Base-by-base conservation (phyloP, 1,140 invertebrate genomes). In the Drosophila nannoptera region DNA sequence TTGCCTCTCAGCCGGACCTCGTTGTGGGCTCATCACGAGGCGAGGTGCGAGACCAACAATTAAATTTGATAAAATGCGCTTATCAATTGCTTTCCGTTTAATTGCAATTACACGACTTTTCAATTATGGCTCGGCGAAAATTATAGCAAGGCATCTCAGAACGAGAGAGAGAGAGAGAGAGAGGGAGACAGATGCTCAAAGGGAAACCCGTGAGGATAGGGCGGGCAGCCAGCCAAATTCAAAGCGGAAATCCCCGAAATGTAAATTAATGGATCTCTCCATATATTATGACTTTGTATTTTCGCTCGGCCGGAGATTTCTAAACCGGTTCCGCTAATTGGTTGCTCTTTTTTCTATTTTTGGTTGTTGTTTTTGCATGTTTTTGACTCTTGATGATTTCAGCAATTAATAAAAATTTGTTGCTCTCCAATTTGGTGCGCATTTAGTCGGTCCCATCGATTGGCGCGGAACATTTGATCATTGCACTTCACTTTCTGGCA, bases 221-320 rank as follows among this genome's bases (percentile, higher is more conserved):
- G 22, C 22, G 22, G 3, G 22, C 22, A 59, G 40, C 35, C 66
- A 54, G 22, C 42, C 43, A 35, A 62, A 78, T 75, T 54, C 65
- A 56, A 59, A 70, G 54, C 76, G 78, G 78, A 82, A 82, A 84
- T 69, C 60, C 80, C 80, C 80, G 33, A 86, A 84, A 84, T 84
- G 80, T 80, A 86, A 84, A 84, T 86, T 80, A 84, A 84, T 84
- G 55, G 59, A 77, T 84, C 59, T 65, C 62, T 66, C 22, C 22
- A 22, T 22, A 73, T 75, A 84, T 76, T n/a, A 76, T 73, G 45
- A 75, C 65, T 73, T 32, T 49, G 32, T 59, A 33, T 33, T 43
- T 66, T 70, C 32, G 50, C 7, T 54, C 22, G 32, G 31, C 38
- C 9, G 31, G 42, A 54, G 72, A 48, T 54, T 67, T 73, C 42